These are phyloP conservation scores for Spilogale gracilis DNA, from an alignment of 2,113 vertebrate species.

Conservation along the genomic window DNA sequence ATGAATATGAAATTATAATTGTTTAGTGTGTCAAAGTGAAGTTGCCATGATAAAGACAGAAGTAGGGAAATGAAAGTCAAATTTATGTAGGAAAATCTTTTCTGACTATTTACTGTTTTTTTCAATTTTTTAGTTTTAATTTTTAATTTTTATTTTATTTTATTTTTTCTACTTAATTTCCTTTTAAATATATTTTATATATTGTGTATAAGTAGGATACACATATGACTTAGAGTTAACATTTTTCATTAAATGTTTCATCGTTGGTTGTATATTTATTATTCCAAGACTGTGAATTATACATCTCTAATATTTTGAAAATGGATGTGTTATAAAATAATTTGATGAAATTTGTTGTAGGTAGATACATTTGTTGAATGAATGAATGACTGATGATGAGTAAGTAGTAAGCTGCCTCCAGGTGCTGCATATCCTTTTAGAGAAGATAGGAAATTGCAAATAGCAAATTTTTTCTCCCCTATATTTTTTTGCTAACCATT, in stretches of 20 bases:
- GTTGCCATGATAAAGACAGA: not conserved
- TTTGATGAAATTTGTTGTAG: not conserved
- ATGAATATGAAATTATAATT: conserved; percentile 22
- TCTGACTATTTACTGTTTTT: not conserved
- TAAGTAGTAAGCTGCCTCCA: not conserved
- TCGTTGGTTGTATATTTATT: not conserved
- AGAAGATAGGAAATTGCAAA: not conserved
- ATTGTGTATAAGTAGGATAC: not conserved
- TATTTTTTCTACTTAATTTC: not conserved
- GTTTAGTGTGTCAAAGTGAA: not conserved
- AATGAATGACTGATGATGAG: not conserved
- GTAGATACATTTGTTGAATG: not conserved
- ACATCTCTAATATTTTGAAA: not conserved
- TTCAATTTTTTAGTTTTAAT: not conserved
- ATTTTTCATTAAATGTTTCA: not conserved
- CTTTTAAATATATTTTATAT: not conserved
- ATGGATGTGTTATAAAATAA: not conserved
- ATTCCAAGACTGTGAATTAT: not conserved
- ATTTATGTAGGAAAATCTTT: not conserved
- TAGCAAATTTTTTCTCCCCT: not conserved
- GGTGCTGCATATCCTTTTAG: not conserved
- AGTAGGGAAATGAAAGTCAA: not conserved
- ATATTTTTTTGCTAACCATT: not conserved
- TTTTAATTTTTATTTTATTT: conserved; percentile 21
- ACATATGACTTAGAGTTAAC: not conserved